Conservation (phyloP, 2,797 vertebrate genomes). For the Xiphorhynchus erythropygius region DNA sequence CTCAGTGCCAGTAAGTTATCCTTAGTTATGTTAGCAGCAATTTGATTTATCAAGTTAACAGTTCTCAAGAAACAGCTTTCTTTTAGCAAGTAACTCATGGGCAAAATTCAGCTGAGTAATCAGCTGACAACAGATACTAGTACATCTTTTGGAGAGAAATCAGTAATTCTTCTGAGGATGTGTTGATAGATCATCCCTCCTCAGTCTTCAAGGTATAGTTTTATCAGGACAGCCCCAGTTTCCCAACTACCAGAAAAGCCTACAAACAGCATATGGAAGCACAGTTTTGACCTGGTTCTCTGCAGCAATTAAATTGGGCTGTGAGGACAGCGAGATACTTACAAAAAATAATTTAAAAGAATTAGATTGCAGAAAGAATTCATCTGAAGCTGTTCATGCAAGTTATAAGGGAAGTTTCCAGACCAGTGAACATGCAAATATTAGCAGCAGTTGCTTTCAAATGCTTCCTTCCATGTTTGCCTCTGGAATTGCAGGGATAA, state of each 20-base stretch:
- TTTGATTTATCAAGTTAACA: background rate
- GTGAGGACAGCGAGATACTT: background rate
- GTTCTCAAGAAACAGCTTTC: background rate
- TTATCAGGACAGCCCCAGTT: background rate
- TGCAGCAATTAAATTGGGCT: background rate
- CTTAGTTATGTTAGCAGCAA: background rate
- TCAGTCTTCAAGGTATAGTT: no score
- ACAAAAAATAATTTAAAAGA: background rate
- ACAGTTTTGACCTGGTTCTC: background rate
- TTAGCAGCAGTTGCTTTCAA: background rate
- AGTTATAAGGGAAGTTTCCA: background rate
- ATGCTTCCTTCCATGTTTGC: background rate
- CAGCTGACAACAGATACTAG: background rate
- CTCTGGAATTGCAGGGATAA: background rate
- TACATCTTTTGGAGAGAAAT: background rate
- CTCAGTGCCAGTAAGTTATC: background rate
- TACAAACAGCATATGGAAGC: accelerated
- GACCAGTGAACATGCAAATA: background rate
- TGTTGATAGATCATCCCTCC: background rate
- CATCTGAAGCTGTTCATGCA: background rate
- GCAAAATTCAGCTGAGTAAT: background rate
- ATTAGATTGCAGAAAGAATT: background rate
- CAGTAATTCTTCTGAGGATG: background rate
- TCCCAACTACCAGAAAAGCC: background rate
- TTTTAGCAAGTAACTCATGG: background rate